These are phyloP conservation scores for Trichacis sp. DNA, from an alignment of 2,888 invertebrate genomes.

Conservation along the genomic window DNA sequence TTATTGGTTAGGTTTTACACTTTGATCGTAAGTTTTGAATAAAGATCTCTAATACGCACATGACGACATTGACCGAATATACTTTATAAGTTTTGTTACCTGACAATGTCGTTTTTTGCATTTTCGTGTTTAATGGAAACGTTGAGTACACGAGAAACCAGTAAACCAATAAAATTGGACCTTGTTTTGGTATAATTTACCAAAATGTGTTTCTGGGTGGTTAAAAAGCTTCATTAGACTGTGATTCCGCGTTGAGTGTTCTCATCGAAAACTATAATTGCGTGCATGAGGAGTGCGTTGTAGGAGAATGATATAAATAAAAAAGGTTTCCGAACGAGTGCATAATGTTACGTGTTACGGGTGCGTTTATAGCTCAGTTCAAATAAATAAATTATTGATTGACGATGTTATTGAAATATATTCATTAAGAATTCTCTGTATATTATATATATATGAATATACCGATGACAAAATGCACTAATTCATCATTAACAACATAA, in stretches of 20 bases:
- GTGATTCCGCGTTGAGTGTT: conserved; percentile 67
- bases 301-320: conserved; percentile 30
- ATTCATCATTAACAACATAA: no score
- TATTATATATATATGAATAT: conserved; percentile 61
- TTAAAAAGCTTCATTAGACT: conserved; percentile 46
- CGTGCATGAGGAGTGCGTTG: conserved; percentile 48
- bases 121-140: no score
- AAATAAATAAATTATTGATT: conserved; percentile 66
- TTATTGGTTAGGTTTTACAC: no score
- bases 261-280: conserved; percentile 55
- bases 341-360: conserved; percentile 43
- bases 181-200: conserved; percentile 2
- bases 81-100: no score
- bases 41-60: neutral
- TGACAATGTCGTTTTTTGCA: no score
- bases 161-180: no score
- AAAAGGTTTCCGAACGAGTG: conserved; percentile 31
- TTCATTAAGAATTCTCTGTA: conserved; percentile 57
- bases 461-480: conserved; percentile 42
- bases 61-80: no score
- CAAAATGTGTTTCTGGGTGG: neutral
- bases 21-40: no score
- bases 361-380: conserved; percentile 54
- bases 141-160: no score
- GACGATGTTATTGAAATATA: conserved; percentile 65